Evolutionary conservation across 2,888 invertebrate genomes (phyloP).

Genomic region (Lycophotia porphyrea): DNA sequence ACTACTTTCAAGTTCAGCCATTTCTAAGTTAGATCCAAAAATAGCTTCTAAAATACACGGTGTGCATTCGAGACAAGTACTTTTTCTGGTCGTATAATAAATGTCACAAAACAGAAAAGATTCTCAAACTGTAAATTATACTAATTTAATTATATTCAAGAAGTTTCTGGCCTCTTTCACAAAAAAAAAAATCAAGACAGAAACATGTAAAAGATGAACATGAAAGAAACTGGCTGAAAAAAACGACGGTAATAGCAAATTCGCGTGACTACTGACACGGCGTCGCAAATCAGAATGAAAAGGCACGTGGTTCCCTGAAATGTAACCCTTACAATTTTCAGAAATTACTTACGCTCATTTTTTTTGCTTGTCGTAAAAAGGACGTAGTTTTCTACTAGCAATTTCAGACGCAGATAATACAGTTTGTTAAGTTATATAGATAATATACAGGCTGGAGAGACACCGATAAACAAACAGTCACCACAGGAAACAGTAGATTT

Average conservation of each 20-base stretch:
- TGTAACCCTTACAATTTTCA: conserved; percentile 24
- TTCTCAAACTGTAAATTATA: conserved; percentile 10
- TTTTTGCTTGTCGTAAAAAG: neutral
- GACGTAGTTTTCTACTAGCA: neutral
- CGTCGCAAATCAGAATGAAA: conserved; percentile 52
- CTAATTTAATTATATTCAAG: conserved; percentile 27
- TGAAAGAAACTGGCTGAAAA: conserved; percentile 48
- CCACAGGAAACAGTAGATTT: no score
- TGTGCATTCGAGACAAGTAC: neutral
- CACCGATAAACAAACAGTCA: no score
- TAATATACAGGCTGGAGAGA: no score
- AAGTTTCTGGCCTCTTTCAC: conserved; percentile 22
- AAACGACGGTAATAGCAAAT: conserved; percentile 51
- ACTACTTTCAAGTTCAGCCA: conserved; percentile 33
- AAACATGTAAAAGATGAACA: conserved; percentile 40
- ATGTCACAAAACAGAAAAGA: neutral
- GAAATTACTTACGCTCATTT: conserved; percentile 4
- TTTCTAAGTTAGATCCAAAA: conserved; percentile 17
- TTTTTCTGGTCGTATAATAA: conserved; percentile 1
- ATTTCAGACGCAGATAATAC: neutral
- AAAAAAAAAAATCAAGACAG: conserved; percentile 26
- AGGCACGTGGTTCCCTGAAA: conserved; percentile 48
- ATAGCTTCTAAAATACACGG: neutral
- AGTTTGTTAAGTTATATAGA: neutral
- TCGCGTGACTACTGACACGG: conserved; percentile 59